Percentiles rank a stretch among this genome's conserved stretches.
Conservation (phyloP, 2,797 vertebrate species). For the Semaprochilodus insignis region DNA sequence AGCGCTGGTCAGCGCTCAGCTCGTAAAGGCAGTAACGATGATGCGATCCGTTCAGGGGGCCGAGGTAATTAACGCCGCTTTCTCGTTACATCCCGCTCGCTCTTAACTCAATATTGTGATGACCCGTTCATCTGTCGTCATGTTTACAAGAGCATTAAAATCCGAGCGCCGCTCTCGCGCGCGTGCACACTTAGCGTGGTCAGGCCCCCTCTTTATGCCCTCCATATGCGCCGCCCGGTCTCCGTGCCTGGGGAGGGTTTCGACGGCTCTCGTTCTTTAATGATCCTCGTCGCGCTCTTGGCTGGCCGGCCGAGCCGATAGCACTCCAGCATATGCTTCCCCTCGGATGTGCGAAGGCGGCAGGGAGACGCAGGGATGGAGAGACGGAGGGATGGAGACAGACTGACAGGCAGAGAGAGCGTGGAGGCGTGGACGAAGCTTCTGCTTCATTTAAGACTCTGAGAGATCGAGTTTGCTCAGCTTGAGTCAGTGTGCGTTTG, state of each 20-base stretch:
- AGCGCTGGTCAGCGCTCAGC: background rate
- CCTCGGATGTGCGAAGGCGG: slow-evolving; percentile 53
- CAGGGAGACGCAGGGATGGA: slow-evolving; percentile 4
- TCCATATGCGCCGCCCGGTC: slow-evolving; percentile 30
- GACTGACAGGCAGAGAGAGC: background rate
- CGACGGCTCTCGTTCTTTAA: slow-evolving; percentile 47
- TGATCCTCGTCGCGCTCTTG: slow-evolving; percentile 49
- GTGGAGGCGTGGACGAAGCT: background rate
- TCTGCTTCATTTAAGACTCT: background rate
- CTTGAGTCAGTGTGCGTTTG: background rate
- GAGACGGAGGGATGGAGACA: background rate
- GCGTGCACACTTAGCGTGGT: slow-evolving; percentile 31
- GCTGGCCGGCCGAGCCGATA: slow-evolving; percentile 50
- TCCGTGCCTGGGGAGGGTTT: slow-evolving; percentile 40
- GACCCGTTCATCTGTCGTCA: slow-evolving; percentile 49
- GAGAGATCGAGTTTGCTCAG: background rate
- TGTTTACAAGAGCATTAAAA: slow-evolving; percentile 53
- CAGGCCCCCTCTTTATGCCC: slow-evolving; percentile 32
- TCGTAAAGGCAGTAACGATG: background rate
- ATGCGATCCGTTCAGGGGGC: slow-evolving; percentile 2
- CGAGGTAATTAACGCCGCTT: slow-evolving; percentile 24
- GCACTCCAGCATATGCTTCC: slow-evolving; percentile 58
- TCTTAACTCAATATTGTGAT: slow-evolving; percentile 34
- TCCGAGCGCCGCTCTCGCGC: slow-evolving; percentile 8
- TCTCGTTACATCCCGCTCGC: slow-evolving; percentile 14